Percentiles rank a stretch among this genome's conserved stretches.
phyloP scores from a whole-genome alignment of 2,113 vertebrate genomes.

The Chrysochloris asiatica region DNA sequence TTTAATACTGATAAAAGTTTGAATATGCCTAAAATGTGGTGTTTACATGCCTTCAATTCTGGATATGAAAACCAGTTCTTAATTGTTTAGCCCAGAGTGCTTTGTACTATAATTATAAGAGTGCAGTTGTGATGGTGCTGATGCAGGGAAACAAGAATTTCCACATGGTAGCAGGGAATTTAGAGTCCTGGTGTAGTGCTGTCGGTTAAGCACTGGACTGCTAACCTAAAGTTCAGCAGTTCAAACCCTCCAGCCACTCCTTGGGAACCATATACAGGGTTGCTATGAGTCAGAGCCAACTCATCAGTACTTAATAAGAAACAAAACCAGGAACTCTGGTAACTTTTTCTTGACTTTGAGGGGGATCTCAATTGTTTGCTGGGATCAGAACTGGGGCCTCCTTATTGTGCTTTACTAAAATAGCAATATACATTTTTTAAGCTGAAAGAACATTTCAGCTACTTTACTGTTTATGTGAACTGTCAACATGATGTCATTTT shows the following conservation, averaged over 20 bases:
- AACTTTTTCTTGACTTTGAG: neutral
- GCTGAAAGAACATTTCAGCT: conserved; percentile 25
- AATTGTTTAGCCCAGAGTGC: neutral
- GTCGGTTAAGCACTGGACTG: too few species aligned
- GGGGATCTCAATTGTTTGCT: neutral
- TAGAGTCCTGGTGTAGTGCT: too few species aligned
- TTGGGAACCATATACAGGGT: too few species aligned
- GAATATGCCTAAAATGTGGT: neutral
- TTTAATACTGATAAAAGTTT: neutral
- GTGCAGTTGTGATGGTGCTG: too few species aligned
- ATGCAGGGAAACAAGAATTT: too few species aligned
- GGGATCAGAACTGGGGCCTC: neutral
- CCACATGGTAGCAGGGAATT: too few species aligned
- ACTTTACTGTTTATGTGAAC: neutral
- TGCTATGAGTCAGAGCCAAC: too few species aligned
- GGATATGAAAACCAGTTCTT: neutral
- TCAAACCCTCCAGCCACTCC: too few species aligned
- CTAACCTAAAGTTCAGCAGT: too few species aligned
- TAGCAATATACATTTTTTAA: conserved; percentile 13
- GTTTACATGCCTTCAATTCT: neutral
- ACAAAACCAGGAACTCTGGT: too few species aligned
- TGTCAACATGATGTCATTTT: conserved; percentile 11
- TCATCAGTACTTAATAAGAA: too few species aligned
- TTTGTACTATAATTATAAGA: neutral
- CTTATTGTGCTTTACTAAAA: conserved; percentile 26